Evolutionary conservation across 2,888 invertebrate species (phyloP).

Genomic region (Psococerastis gibbosa): DNA sequence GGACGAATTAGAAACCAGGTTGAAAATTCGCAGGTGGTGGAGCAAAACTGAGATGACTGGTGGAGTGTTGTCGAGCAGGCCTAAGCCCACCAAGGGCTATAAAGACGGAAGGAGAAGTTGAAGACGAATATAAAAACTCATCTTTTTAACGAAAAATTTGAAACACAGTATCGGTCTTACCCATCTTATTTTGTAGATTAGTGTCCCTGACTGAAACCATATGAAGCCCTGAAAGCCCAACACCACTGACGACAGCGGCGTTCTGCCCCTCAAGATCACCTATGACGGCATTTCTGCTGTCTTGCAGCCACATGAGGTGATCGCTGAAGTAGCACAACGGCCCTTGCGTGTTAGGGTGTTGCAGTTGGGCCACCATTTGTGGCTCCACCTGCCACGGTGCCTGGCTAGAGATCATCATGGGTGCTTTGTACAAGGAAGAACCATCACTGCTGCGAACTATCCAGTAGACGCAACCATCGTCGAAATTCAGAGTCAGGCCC

Average conservation of each 20-base stretch:
- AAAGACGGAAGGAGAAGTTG: too few relatives aligned
- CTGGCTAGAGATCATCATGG: slow-evolving; percentile 37
- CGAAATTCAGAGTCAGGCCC: slow-evolving; percentile 66
- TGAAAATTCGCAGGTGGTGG: too few relatives aligned
- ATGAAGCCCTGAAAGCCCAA: slow-evolving; percentile 41
- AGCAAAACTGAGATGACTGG: too few relatives aligned
- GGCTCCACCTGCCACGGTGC: slow-evolving; percentile 24
- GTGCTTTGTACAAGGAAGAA: slow-evolving; percentile 50
- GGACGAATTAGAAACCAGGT: too few relatives aligned
- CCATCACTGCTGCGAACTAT: slow-evolving; percentile 60
- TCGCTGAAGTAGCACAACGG: slow-evolving; percentile 64
- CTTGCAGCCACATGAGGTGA: slow-evolving; percentile 66
- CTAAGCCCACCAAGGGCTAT: too few relatives aligned
- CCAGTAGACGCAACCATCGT: slow-evolving; percentile 64
- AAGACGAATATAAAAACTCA: too few relatives aligned
- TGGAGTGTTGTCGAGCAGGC: too few relatives aligned
- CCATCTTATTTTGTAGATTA: slow-evolving; percentile 38
- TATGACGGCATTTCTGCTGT: slow-evolving; percentile 49
- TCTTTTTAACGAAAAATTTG: too few relatives aligned
- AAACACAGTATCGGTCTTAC: too few relatives aligned
- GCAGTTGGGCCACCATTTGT: slow-evolving; percentile 27
- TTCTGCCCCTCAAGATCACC: slow-evolving; percentile 57
- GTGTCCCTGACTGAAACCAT: slow-evolving; percentile 56
- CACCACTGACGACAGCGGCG: slow-evolving; percentile 43
- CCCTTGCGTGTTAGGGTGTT: slow-evolving; percentile 40